These are phyloP conservation scores for Herminia tarsipennalis DNA, from an alignment of 2,888 invertebrate genomes.

Conservation along the genomic window DNA sequence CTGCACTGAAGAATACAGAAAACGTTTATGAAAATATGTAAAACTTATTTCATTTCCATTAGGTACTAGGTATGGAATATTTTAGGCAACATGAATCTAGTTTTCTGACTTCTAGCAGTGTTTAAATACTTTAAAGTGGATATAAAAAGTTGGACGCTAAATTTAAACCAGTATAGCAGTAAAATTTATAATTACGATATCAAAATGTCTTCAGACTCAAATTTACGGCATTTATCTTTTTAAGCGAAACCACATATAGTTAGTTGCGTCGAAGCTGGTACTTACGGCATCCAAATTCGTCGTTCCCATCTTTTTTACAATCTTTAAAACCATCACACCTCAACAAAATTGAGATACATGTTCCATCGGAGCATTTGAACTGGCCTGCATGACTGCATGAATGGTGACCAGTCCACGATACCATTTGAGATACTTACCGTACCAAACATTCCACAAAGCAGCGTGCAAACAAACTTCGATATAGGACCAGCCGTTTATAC, in stretches of 20 bases:
- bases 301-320: constrained; percentile 88
- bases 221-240: too few relatives aligned
- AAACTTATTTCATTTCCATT: too few relatives aligned
- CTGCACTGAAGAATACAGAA: too few relatives aligned
- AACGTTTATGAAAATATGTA: neutral
- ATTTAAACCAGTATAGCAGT: too few relatives aligned
- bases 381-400: constrained; percentile 80
- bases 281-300: constrained; percentile 88
- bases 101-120: too few relatives aligned
- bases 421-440: constrained; percentile 68
- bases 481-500: neutral
- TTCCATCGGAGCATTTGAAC: constrained; percentile 90
- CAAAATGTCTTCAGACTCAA: too few relatives aligned
- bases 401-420: constrained; percentile 68
- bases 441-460: constrained; percentile 52
- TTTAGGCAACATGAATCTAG: too few relatives aligned
- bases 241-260: constrained; percentile 30
- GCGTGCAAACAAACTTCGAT: constrained; percentile 55
- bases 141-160: too few relatives aligned
- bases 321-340: constrained; percentile 91
- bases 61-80: too few relatives aligned
- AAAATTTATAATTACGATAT: too few relatives aligned
- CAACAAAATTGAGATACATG: constrained; percentile 88
- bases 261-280: constrained; percentile 50
- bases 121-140: too few relatives aligned